Evolutionary conservation across 2,113 vertebrate species (phyloP).

Genomic region (Aix galericulata): DNA sequence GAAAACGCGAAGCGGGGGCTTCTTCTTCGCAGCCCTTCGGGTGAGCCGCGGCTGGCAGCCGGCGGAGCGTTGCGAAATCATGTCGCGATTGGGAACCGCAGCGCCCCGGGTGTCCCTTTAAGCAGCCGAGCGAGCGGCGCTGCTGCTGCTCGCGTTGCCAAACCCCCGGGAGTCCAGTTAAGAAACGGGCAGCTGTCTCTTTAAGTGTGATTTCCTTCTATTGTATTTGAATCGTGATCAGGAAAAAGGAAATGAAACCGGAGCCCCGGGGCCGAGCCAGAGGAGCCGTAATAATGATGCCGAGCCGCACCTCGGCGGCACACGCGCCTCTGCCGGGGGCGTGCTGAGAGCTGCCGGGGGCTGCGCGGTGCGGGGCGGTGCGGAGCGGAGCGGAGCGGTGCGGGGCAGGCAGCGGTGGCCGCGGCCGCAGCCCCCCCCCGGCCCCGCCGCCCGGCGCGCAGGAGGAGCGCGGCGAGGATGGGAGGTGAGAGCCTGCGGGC

Average conservation of each 20-base stretch:
- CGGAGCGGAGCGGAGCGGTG: background rate
- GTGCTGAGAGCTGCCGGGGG: background rate
- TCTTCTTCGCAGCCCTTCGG: background rate
- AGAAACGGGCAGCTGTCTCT: conserved; percentile 85
- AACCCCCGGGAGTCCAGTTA: conserved; percentile 73
- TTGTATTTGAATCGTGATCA: conserved; percentile 98
- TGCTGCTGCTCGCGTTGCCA: conserved; percentile 64
- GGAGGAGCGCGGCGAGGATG: conserved; percentile 52
- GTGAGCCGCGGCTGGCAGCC: background rate
- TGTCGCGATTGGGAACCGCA: background rate
- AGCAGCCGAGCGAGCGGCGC: conserved; percentile 64
- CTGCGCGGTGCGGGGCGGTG: background rate
- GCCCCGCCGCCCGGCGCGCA: background rate
- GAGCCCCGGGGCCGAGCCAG: conserved; percentile 81
- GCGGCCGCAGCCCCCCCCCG: background rate
- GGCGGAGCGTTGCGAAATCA: background rate
- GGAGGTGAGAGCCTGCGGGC: conserved; percentile 55
- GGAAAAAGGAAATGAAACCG: conserved; percentile 98
- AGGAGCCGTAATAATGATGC: conserved; percentile 26
- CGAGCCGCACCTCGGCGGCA: background rate
- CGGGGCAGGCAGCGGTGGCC: conserved; percentile 15
- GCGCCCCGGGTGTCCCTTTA: conserved; percentile 65
- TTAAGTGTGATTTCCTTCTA: conserved; percentile 98
- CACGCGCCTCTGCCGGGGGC: background rate
- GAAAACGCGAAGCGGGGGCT: too few species aligned